Evolutionary conservation across 2,888 invertebrate species (phyloP), one percentile per base, ranked within the genome.

Genomic region (Odontomyia ornata): DNA sequence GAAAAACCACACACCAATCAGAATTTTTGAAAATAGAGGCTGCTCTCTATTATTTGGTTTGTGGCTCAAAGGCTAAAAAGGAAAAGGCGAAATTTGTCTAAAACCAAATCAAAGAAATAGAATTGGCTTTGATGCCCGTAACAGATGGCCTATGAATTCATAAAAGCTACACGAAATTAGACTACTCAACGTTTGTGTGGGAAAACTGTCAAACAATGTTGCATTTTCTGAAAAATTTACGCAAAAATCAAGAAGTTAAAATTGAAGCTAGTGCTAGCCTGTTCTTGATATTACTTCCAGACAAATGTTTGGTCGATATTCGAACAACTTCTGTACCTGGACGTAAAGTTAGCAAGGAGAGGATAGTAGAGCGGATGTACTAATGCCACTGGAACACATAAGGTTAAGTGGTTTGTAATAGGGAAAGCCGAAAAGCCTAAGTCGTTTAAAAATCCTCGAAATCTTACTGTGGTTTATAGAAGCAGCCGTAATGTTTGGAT

Each of bases 171-270:
- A 36, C 43, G 43, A 27, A 36, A 43, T 65, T 27, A 15, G 30
- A 23, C 64, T 64, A 28, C 28, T 64, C 3, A 64, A 27, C 1
- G 28, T 64, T 65, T 65, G 18, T 65, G 65, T 18, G 36, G 36
- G 36, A 36, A 65, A 65, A 11, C 43, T 65, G 4, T 65, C 65
- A 30, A 65, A 64, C 28, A 64, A 64, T 64, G 64, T 27, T 27
- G 1, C 11, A 21, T 46, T 46, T 18, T 25, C 7, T 64, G 64
- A 64, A 28, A 64, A 64, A 27, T 64, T 64, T 28, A 64, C 28
- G 25, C 64, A 3, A 64, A 64, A 64, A 64, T 65, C 18, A 65
- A 43, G 18, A 43, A 36, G 18, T 36, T 65, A 18, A 30, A 65
- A 30, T 43, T 65, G 43, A 65, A 65, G 65, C 36, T 43, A 65